These are phyloP conservation scores for Tridacna gigas DNA, from an alignment of 2,888 invertebrate species.

Conservation along the genomic window DNA sequence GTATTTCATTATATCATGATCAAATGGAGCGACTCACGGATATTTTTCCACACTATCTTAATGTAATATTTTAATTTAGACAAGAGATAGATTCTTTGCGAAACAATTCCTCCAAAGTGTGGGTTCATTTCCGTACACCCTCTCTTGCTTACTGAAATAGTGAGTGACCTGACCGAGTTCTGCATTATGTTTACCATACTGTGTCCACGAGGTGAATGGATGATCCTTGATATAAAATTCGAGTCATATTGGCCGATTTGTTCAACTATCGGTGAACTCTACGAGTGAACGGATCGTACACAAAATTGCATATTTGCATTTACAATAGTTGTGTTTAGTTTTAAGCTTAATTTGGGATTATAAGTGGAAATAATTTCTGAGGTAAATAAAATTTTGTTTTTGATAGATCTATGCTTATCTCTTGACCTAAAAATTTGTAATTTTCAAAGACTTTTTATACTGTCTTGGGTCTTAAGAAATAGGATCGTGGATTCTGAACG, in stretches of 20 bases:
- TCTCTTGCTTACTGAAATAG: not conserved
- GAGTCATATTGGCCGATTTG: conserved; percentile 49
- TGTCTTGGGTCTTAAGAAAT: too few species aligned
- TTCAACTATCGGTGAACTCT: conserved; percentile 22
- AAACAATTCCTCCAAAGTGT: not conserved
- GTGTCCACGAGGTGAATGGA: conserved; percentile 57
- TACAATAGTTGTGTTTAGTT: not conserved
- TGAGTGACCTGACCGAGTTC: conserved; percentile 58
- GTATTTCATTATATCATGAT: not conserved
- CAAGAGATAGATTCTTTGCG: not conserved
- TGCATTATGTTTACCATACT: conserved; percentile 54
- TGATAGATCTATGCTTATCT: not conserved
- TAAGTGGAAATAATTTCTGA: not conserved
- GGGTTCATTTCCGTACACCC: not conserved
- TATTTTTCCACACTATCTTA: too few species aligned
- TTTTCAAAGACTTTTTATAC: too few species aligned
- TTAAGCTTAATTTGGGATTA: not conserved
- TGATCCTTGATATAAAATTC: conserved; percentile 51
- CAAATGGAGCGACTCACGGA: not conserved
- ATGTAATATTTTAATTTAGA: too few species aligned
- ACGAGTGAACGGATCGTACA: not conserved
- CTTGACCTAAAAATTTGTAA: too few species aligned
- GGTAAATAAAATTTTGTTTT: not conserved
- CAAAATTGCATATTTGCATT: too few species aligned
- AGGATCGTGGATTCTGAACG: too few species aligned